phyloP scores from a whole-genome alignment of 2,797 vertebrate species.

The Platalea minor region DNA sequence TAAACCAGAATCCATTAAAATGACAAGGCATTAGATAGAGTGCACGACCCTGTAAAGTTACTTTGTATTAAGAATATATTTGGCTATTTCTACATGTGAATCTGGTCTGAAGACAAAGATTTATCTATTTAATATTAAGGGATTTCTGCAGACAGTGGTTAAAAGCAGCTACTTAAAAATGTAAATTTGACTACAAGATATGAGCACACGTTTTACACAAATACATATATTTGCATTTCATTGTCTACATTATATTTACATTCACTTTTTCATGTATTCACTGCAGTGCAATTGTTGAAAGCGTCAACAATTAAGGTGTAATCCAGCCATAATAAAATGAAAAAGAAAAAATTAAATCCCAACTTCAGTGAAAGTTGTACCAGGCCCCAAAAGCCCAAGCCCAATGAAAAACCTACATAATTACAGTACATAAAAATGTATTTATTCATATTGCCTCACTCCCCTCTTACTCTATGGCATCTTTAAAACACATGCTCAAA shows the following conservation, averaged over 20 bases:
- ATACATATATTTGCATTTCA: neutral
- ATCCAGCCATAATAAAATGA: neutral
- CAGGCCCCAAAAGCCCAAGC: neutral
- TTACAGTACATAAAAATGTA: neutral
- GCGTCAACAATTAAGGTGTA: neutral
- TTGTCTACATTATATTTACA: neutral
- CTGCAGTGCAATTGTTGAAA: neutral
- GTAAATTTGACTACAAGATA: neutral
- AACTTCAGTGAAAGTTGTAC: neutral
- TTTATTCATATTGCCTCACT: neutral
- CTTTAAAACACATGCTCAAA: neutral
- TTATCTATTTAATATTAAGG: neutral
- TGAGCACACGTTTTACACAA: neutral
- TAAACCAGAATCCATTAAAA: neutral
- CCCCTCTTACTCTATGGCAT: neutral
- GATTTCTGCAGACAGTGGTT: neutral
- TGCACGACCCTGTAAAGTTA: neutral
- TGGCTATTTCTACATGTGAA: neutral
- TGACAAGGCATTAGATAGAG: neutral
- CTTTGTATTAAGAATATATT: neutral
- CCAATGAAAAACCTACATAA: neutral
- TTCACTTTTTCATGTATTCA: neutral
- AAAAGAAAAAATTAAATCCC: neutral
- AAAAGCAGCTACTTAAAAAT: conserved; percentile 7
- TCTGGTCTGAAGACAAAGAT: neutral